Conservation (phyloP, 2,113 vertebrate genomes). For the Malurus melanocephalus region DNA sequence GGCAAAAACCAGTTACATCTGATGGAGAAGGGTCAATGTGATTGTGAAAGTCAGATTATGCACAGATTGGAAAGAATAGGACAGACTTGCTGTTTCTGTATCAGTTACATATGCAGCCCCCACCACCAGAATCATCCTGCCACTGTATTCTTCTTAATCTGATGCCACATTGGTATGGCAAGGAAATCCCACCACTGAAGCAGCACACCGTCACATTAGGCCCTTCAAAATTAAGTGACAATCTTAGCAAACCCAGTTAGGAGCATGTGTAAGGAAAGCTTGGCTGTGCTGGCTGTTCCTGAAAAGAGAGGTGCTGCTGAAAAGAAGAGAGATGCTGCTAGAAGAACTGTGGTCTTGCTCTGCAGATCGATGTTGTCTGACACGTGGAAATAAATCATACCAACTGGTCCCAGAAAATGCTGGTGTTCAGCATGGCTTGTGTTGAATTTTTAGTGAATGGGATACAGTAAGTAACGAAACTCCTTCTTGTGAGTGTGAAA, state of each 20-base stretch:
- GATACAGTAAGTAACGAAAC: not conserved
- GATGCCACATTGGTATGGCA: not conserved
- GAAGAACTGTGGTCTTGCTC: not conserved
- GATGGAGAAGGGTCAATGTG: not conserved
- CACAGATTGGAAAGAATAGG: not conserved
- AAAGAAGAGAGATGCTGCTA: not conserved
- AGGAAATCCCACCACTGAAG: not conserved
- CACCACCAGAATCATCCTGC: not conserved
- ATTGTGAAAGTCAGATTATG: not conserved
- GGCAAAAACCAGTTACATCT: fast-evolving
- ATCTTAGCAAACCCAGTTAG: not conserved
- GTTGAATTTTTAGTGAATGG: not conserved
- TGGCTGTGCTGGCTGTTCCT: not conserved
- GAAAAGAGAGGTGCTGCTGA: not conserved
- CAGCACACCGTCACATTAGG: not conserved
- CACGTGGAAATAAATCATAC: not conserved
- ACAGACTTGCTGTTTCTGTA: not conserved
- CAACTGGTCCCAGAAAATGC: not conserved
- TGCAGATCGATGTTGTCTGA: not conserved
- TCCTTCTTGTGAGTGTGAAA: not conserved
- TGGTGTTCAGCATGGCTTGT: not conserved
- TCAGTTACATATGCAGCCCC: not conserved
- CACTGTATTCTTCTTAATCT: not conserved
- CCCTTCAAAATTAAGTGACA: not conserved
- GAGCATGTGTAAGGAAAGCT: fast-evolving